A percentile compares a stretch with the other conserved stretches of the same genome.
These are phyloP conservation scores for Cybosia mesomella DNA, from an alignment of 2,888 invertebrate genomes.

Conservation along the genomic window DNA sequence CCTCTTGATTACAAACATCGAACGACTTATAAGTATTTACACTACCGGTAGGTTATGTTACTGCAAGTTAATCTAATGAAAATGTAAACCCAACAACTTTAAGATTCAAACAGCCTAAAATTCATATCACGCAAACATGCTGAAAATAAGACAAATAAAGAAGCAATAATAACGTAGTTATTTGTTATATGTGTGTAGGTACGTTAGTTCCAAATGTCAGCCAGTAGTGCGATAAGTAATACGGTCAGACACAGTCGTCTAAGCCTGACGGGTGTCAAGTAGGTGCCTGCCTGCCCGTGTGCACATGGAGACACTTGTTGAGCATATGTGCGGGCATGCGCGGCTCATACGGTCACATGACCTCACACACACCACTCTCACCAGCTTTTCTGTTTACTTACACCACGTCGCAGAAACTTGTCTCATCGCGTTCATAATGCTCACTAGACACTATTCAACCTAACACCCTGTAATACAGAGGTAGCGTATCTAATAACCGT, in stretches of 20 bases:
- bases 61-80: not conserved
- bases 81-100: not conserved
- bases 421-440: constrained; percentile 26
- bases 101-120: not conserved
- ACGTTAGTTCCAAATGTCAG: constrained; percentile 36
- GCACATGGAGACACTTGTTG: constrained; percentile 85
- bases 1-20: not conserved
- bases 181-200: constrained; percentile 23
- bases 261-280: constrained; percentile 34
- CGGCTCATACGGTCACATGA: constrained; percentile 54
- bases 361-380: constrained; percentile 26
- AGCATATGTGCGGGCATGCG: constrained; percentile 72
- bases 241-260: constrained; percentile 54
- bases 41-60: too few species aligned
- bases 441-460: constrained; percentile 15
- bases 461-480: constrained; percentile 1
- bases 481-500: not conserved
- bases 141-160: not conserved
- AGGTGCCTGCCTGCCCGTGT: constrained; percentile 47
- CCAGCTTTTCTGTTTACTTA: constrained; percentile 20
- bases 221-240: constrained; percentile 47
- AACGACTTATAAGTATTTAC: not conserved
- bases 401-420: constrained; percentile 15
- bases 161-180: not conserved
- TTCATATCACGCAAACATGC: not conserved